A percentile compares a stretch with the other conserved stretches of the same genome.
Conservation (phyloP, 2,113 vertebrate species). For the Oriolus oriolus region DNA sequence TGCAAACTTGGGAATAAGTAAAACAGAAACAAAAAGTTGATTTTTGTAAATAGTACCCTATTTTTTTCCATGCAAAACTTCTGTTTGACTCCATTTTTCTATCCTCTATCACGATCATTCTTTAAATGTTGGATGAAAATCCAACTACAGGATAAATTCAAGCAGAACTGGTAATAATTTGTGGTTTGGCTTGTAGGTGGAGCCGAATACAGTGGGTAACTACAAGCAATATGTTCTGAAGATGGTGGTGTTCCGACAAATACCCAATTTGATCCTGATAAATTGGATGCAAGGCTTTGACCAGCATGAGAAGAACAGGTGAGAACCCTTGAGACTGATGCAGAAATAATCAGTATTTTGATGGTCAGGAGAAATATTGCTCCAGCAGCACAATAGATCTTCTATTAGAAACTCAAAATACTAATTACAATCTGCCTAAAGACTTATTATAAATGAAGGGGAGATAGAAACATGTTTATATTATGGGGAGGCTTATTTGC, state of each 20-base stretch:
- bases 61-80: neutral
- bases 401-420: constrained; percentile 35
- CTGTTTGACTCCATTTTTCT: neutral
- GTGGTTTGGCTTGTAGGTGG: constrained; percentile 32
- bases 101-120: neutral
- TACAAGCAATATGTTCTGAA: neutral
- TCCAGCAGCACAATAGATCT: neutral
- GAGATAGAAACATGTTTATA: constrained; percentile 53
- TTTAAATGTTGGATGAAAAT: neutral
- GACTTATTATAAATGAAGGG: constrained; percentile 46
- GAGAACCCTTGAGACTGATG: constrained; percentile 22
- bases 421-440: constrained; percentile 55
- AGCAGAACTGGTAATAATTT: neutral
- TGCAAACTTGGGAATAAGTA: constrained; percentile 36
- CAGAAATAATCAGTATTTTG: constrained; percentile 18
- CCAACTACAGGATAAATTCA: neutral
- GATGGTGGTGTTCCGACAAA: neutral
- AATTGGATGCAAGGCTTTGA: constrained; percentile 3
- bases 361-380: constrained; percentile 31
- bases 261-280: neutral
- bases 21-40: neutral
- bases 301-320: constrained; percentile 42
- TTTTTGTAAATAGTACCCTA: neutral
- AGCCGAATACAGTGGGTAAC: neutral
- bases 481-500: constrained; percentile 34